Evolutionary conservation across 2,797 vertebrate species (phyloP).

Genomic region (Taenioides sp.): DNA sequence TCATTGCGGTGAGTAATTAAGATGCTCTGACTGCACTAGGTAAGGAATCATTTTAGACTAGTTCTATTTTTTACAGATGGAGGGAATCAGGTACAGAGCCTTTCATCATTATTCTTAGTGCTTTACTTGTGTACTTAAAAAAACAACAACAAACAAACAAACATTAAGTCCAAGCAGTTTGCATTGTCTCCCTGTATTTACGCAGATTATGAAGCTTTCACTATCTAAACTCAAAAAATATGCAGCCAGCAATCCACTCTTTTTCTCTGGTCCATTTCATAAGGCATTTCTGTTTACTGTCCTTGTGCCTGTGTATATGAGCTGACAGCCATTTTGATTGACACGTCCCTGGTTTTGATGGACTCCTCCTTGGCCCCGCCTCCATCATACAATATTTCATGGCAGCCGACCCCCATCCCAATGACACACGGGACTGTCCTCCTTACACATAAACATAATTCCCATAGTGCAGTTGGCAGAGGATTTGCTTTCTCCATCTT

Average conservation of each 20-base stretch:
- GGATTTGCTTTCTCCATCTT: background rate
- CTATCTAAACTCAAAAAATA: background rate
- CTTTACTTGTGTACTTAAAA: no score
- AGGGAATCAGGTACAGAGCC: no score
- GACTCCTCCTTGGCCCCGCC: background rate
- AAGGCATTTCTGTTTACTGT: background rate
- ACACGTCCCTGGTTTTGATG: slow-evolving; percentile 10
- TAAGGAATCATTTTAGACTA: no score
- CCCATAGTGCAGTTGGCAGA: background rate
- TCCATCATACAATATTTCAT: background rate
- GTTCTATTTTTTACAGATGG: no score
- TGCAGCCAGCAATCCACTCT: background rate
- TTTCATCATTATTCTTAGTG: no score
- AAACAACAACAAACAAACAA: no score
- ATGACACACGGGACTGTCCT: background rate
- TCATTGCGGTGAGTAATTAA: no score
- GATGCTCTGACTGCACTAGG: no score
- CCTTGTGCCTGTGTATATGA: slow-evolving; percentile 1
- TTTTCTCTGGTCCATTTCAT: background rate
- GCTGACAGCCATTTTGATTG: background rate
- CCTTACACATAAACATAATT: background rate
- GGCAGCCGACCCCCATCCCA: background rate
- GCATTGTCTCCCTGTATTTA: no score
- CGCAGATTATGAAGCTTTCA: no score
- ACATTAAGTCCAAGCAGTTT: no score